Conservation (phyloP, 2,888 invertebrate genomes). For the Pasiphila rectangulata region DNA sequence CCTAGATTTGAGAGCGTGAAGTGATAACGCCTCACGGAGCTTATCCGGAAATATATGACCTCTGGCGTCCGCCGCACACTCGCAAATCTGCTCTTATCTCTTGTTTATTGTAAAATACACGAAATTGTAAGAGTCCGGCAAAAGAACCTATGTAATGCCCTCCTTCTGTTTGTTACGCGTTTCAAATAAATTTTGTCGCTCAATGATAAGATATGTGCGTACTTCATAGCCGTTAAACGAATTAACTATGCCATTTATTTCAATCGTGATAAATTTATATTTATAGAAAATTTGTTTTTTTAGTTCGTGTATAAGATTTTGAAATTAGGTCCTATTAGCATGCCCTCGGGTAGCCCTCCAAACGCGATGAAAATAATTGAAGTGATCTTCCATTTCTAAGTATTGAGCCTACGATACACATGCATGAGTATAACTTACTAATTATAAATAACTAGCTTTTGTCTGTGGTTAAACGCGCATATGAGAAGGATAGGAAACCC, state of each 20-base stretch:
- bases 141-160: conserved; percentile 23
- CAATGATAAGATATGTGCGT: not conserved
- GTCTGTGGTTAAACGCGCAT: too few species aligned
- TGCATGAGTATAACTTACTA: conserved; percentile 21
- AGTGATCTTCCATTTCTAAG: conserved; percentile 10
- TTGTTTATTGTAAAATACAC: conserved; percentile 24
- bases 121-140: conserved; percentile 5
- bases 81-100: conserved; percentile 24
- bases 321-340: not conserved
- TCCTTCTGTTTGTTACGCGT: conserved; percentile 3
- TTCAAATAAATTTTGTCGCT: not conserved
- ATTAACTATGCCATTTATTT: not conserved
- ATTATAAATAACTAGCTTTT: conserved; percentile 23
- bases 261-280: not conserved
- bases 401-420: conserved; percentile 9
- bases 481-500: too few species aligned
- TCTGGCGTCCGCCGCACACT: conserved; percentile 15
- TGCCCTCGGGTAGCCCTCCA: conserved; percentile 6
- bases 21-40: conserved; percentile 27
- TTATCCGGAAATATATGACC: conserved; percentile 33
- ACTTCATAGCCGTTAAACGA: not conserved
- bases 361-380: not conserved
- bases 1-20: conserved; percentile 27
- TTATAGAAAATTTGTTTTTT: not conserved
- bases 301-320: not conserved